Conservation (phyloP, 2,888 invertebrate species). For the Papilio gigon region DNA sequence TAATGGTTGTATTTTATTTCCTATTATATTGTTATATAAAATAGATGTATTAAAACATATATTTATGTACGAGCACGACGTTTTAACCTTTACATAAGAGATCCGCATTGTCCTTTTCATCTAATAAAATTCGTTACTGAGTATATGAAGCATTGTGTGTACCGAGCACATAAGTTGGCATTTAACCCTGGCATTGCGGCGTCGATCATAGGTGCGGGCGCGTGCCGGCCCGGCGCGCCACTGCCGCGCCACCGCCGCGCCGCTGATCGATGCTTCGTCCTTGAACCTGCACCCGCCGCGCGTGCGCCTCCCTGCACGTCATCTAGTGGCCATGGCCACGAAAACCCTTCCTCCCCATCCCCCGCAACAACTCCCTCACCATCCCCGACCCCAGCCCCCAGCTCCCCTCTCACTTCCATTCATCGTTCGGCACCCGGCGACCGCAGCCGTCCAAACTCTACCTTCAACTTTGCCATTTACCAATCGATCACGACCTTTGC, state of each 20-base stretch:
- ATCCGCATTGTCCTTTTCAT: too few species aligned
- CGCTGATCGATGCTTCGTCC: slow-evolving; percentile 72
- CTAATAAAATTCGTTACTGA: too few species aligned
- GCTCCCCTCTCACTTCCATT: slow-evolving; percentile 39
- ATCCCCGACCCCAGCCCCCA: slow-evolving; percentile 46
- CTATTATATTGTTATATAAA: too few species aligned
- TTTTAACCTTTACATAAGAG: too few species aligned
- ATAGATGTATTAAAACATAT: too few species aligned
- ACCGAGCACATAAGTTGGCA: slow-evolving; percentile 33
- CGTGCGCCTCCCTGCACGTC: slow-evolving; percentile 76
- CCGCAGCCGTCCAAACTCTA: slow-evolving; percentile 50
- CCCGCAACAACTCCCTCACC: slow-evolving; percentile 46
- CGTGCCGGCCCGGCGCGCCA: slow-evolving; percentile 62
- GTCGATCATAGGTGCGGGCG: slow-evolving; percentile 69
- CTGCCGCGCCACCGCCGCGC: slow-evolving; percentile 47
- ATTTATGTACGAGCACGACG: too few species aligned
- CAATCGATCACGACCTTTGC: slow-evolving; percentile 69
- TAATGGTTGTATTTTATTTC: too few species aligned
- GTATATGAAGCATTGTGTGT: too few species aligned
- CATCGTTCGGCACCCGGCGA: slow-evolving; percentile 60
- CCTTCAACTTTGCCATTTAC: slow-evolving; percentile 72
- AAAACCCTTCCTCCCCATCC: slow-evolving; percentile 56
- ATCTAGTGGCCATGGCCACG: slow-evolving; percentile 75
- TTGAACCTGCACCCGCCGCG: slow-evolving; percentile 66
- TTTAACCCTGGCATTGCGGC: slow-evolving; percentile 65